Percentiles rank a stretch among this genome's conserved stretches.
Evolutionary conservation across 2,888 invertebrate species (phyloP).

Genomic region (Lucinisca nassula): DNA sequence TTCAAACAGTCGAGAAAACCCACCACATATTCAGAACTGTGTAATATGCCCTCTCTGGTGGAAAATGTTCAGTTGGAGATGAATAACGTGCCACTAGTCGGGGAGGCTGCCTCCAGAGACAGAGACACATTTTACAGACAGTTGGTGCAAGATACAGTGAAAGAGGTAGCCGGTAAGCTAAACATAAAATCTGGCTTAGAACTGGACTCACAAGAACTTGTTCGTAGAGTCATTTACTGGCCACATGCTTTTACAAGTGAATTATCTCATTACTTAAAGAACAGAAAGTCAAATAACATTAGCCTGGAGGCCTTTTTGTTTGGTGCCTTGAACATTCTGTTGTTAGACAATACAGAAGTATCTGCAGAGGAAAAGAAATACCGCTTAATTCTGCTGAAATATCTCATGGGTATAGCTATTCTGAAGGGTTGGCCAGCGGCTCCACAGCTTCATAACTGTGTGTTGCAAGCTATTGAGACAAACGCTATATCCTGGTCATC

Average conservation of each 20-base stretch:
- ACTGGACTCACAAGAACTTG: not conserved
- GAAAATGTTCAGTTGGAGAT: not conserved
- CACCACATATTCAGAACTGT: not conserved
- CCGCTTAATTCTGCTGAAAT: not conserved
- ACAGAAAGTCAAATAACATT: not conserved
- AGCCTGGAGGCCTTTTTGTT: not conserved
- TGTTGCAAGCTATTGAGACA: not conserved
- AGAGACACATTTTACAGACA: slow-evolving; percentile 19
- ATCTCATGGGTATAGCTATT: not conserved
- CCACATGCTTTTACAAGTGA: not conserved
- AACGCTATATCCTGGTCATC: not conserved
- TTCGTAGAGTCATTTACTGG: not conserved
- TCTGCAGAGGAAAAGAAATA: not conserved
- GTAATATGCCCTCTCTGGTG: not conserved
- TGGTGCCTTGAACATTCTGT: not conserved
- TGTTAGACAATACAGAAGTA: not conserved
- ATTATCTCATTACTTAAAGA: not conserved
- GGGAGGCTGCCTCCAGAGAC: not conserved
- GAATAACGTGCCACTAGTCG: not conserved
- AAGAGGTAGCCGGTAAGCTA: not conserved
- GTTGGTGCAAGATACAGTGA: slow-evolving; percentile 5
- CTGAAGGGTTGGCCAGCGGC: not conserved
- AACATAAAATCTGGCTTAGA: not conserved
- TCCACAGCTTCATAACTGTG: not conserved
- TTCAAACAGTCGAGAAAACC: too few relatives aligned